Conservation (phyloP, 2,888 invertebrate species). For the Thelaira solivaga region DNA sequence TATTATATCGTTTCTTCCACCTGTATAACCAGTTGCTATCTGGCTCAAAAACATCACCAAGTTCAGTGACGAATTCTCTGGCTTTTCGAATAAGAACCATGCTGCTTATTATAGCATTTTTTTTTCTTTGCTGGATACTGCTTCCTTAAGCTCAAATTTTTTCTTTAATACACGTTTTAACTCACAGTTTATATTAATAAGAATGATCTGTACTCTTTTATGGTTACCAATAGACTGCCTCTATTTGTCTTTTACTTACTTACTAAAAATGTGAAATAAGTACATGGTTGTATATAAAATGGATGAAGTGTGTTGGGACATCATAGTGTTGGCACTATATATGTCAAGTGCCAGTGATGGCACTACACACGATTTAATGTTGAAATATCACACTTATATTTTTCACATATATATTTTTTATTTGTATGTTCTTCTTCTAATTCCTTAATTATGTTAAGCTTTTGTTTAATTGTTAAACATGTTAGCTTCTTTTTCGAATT, state of each 20-base stretch:
- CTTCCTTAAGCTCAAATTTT: constrained; percentile 9
- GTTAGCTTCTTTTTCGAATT: too few relatives aligned
- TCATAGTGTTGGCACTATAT: too few relatives aligned
- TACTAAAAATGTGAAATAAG: too few relatives aligned
- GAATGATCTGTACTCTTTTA: too few relatives aligned
- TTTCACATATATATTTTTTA: too few relatives aligned
- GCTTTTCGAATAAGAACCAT: constrained; percentile 26
- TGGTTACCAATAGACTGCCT: too few relatives aligned
- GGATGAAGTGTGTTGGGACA: too few relatives aligned
- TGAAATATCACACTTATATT: constrained; percentile 25
- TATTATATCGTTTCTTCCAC: constrained; percentile 43
- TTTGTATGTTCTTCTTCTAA: constrained; percentile 20
- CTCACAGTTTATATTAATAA: too few relatives aligned
- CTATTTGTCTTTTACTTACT: too few relatives aligned
- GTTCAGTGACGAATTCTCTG: constrained; percentile 23
- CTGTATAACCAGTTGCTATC: constrained; percentile 38
- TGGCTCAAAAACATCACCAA: constrained; percentile 37
- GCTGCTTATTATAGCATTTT: constrained; percentile 12
- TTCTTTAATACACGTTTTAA: too few relatives aligned
- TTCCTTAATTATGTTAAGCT: constrained; percentile 21
- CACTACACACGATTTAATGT: constrained; percentile 24
- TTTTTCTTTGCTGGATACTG: constrained; percentile 12
- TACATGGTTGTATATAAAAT: too few relatives aligned
- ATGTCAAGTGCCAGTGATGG: too few relatives aligned
- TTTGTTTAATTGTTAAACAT: constrained; percentile 1